These are phyloP conservation scores for Phymorhynchus buccinoides DNA, from an alignment of 1,140 invertebrate species.

Conservation along the genomic window DNA sequence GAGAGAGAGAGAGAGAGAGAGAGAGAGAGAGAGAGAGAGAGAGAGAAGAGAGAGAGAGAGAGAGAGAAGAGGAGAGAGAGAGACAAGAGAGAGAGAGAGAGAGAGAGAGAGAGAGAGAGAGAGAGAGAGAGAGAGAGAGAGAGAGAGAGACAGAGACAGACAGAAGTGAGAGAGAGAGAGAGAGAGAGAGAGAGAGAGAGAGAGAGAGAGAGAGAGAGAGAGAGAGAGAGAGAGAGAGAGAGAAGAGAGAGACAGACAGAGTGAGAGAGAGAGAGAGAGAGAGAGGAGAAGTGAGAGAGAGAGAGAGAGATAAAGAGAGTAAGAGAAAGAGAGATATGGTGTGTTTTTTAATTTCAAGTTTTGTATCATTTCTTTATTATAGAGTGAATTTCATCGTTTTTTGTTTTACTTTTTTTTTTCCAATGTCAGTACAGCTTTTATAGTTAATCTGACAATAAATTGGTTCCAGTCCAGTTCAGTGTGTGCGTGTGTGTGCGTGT, in stretches of 20 bases:
- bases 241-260: neutral
- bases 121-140: too few relatives aligned
- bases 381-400: too few relatives aligned
- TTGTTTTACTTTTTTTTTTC: too few relatives aligned
- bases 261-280: neutral
- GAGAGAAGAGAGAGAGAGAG: slow-evolving; percentile 1
- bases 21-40: slow-evolving; percentile 12
- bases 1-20: neutral
- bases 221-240: slow-evolving; percentile 10
- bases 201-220: neutral
- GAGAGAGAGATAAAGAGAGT: neutral
- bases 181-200: neutral
- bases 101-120: too few relatives aligned
- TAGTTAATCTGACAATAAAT: neutral
- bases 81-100: too few relatives aligned
- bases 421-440: too few relatives aligned
- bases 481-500: too few relatives aligned
- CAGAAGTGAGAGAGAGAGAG: neutral
- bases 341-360: too few relatives aligned
- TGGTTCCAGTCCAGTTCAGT: too few relatives aligned
- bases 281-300: neutral
- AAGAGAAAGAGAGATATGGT: too few relatives aligned
- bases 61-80: neutral
- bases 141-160: neutral
- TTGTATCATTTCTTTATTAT: neutral